Conservation (phyloP, 1,140 invertebrate species). For the Eueides isabella region DNA sequence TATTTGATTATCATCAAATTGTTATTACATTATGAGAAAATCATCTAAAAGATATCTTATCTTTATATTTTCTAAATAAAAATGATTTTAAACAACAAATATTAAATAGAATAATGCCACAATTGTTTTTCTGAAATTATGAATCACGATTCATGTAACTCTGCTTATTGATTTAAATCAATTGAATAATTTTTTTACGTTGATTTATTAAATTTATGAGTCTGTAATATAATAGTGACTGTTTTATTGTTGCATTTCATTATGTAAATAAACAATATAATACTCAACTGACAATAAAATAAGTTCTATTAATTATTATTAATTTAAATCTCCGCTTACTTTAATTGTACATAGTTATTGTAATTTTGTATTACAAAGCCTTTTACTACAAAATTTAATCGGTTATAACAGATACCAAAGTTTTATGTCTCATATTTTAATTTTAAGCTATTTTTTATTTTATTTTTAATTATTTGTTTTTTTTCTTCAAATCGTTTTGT, state of each 20-base stretch:
- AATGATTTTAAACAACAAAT: not conserved
- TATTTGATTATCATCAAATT: slow-evolving; percentile 34
- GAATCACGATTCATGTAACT: slow-evolving; percentile 1
- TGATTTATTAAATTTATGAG: slow-evolving; percentile 20
- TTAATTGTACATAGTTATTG: slow-evolving; percentile 72
- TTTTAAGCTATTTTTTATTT: slow-evolving; percentile 67
- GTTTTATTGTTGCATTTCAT: slow-evolving; percentile 40
- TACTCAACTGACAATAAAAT: slow-evolving; percentile 81
- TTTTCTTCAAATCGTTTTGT: slow-evolving; percentile 33
- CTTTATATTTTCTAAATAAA: not conserved
- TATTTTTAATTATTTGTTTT: slow-evolving; percentile 39
- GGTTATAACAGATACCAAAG: slow-evolving; percentile 80
- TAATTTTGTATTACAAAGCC: slow-evolving; percentile 69
- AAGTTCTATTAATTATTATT: slow-evolving; percentile 68
- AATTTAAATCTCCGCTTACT: slow-evolving; percentile 66
- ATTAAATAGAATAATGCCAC: not conserved
- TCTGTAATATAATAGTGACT: slow-evolving; percentile 26
- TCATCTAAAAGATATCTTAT: slow-evolving; percentile 7
- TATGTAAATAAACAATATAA: slow-evolving; percentile 72
- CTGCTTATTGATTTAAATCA: not conserved
- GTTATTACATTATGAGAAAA: slow-evolving; percentile 16
- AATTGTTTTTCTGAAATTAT: not conserved
- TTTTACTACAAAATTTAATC: slow-evolving; percentile 77
- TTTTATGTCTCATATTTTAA: slow-evolving; percentile 78
- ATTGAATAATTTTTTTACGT: slow-evolving; percentile 21